These are phyloP conservation scores for Onychomys leucogaster DNA, from an alignment of 2,797 vertebrate species.

Conservation along the genomic window DNA sequence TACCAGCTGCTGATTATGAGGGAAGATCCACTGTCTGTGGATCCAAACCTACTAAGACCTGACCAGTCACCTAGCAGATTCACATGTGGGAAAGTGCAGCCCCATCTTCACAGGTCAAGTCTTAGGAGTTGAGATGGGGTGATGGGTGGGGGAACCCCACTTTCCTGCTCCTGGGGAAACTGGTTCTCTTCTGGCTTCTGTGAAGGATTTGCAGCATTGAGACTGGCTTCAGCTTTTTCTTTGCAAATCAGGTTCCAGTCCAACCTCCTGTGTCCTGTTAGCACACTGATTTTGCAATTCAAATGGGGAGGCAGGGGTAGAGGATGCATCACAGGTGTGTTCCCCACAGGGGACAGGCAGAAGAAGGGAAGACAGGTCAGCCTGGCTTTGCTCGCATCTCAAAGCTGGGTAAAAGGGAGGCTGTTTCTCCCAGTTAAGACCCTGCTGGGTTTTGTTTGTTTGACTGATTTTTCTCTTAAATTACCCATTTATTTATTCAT, in stretches of 20 bases:
- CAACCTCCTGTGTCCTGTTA: not conserved
- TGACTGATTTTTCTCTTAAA: not conserved
- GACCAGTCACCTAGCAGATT: not conserved
- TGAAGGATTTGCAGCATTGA: not conserved
- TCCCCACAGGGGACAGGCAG: not conserved
- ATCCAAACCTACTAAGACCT: not conserved
- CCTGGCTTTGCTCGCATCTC: not conserved
- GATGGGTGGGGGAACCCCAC: not conserved
- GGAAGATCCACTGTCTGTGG: not conserved
- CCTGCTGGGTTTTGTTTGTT: not conserved
- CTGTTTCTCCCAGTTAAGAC: not conserved
- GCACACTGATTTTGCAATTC: not conserved
- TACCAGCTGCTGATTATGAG: too few relatives aligned
- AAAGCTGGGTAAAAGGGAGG: not conserved
- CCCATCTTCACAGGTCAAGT: not conserved
- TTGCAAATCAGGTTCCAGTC: not conserved
- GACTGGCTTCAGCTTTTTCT: not conserved
- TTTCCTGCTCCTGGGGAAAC: not conserved
- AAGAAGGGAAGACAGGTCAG: not conserved
- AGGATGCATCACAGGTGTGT: not conserved
- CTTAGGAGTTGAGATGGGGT: not conserved
- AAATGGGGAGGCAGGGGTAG: not conserved
- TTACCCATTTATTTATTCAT: not conserved
- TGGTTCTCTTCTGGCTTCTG: not conserved
- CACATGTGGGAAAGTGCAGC: too few relatives aligned